Conservation (phyloP, 2,113 vertebrate species). For the Maccullochella peelii region DNA sequence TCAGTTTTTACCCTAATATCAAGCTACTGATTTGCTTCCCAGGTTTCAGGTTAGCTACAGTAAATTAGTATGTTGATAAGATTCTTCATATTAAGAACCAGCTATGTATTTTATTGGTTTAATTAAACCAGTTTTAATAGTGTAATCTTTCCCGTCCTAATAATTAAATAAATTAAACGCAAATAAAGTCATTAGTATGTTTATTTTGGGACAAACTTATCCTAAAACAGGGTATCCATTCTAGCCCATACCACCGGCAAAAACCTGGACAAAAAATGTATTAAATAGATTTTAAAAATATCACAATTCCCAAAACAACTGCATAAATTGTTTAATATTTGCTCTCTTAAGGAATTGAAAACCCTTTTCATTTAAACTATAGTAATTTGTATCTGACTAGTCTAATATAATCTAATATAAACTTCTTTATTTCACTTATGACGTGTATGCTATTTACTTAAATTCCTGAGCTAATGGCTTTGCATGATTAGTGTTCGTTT, state of each 20-base stretch:
- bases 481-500: too few species aligned
- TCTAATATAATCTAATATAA: too few species aligned
- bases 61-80: conserved; percentile 25
- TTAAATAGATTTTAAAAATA: neutral
- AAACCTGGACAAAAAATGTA: neutral
- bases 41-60: neutral
- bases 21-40: neutral
- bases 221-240: too few species aligned
- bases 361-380: too few species aligned
- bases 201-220: neutral
- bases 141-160: conserved; percentile 7
- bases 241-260: neutral
- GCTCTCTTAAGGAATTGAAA: too few species aligned
- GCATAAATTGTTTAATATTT: too few species aligned
- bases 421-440: neutral
- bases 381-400: too few species aligned
- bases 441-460: too few species aligned
- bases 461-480: too few species aligned
- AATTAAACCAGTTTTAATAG: conserved; percentile 29
- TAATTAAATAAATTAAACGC: too few species aligned
- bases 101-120: conserved; percentile 34
- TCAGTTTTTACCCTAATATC: neutral
- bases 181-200: neutral
- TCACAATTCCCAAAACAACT: neutral
- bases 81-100: conserved; percentile 13